Evolutionary conservation across 2,113 vertebrate species (phyloP), one percentile per base, ranked within the genome.

Genomic region (Plestiodon gilberti): DNA sequence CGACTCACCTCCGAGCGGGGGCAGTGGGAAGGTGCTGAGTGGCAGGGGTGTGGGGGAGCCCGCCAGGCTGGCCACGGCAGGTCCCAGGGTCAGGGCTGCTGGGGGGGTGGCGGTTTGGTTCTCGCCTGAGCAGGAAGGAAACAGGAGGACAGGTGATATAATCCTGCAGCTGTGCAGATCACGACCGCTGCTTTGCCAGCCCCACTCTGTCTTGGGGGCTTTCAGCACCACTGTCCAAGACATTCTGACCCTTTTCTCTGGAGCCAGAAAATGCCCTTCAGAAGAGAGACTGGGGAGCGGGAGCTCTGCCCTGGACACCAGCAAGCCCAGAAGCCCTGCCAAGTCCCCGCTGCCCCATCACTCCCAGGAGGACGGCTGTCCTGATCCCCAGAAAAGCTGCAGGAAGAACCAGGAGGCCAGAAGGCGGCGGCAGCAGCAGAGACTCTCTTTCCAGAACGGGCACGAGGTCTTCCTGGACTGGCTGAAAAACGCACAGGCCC

Each of bases 1-100:
- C 33, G 9, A 88, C 96, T 93, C 76, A 98, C 98, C 97, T 90
- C 93, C 96, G 0, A 18, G 40, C 13, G 95, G 93, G 77, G 97
- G 97, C 43, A 98, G 94, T 1, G 96, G 94, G 69, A 97, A 98
- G 17, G 97, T 97, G n/a, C 93, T 93, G 35, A 98, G 91, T 7
- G 88, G 30, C 1, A 20, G 43, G 6, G 94, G 64, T 22, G 64
- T 4, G 0, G 70, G 59, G 85, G 38, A 14, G 28, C 30, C 1
- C 5, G 10, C 6, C 0, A 81, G 55, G 13, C 86, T 69, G 40
- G 76, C 15, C 40, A 0, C 1, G 4, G 30, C 15, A 69, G 83
- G n/a, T 2, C 35, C 78, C 9, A 25, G n/a, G 59, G 71, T n/a
- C n/a, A 78, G 6, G 1, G 6, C 25, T 0, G 62, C 38, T 9